These are phyloP conservation scores for Halcyon chelicuti DNA, from an alignment of 2,797 vertebrate species.

Conservation along the genomic window DNA sequence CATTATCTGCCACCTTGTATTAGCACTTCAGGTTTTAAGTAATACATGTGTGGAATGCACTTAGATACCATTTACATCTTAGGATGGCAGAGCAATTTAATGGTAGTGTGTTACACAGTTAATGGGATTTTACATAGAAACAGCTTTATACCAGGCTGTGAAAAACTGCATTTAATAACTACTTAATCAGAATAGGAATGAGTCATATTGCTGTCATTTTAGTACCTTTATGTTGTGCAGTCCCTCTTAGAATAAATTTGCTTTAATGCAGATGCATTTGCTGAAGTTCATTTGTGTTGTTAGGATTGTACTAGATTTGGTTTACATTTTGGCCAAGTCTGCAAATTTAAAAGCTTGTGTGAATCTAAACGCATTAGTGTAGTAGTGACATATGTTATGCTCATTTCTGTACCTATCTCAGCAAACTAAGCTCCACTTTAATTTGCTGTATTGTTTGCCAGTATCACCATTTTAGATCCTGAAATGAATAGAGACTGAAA, in stretches of 20 bases:
- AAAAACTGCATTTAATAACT: constrained; percentile 64
- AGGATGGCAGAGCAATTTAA: constrained; percentile 36
- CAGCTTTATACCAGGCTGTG: constrained; percentile 44
- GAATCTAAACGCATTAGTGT: neutral
- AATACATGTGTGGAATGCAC: constrained; percentile 51
- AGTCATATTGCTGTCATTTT: constrained; percentile 59
- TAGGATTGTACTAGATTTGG: constrained; percentile 5
- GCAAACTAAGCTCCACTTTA: neutral
- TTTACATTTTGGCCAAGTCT: constrained; percentile 34
- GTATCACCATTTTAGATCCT: neutral
- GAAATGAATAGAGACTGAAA: neutral
- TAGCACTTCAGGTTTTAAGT: constrained; percentile 62
- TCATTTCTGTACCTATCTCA: neutral
- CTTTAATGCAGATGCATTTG: constrained; percentile 4
- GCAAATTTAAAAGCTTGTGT: constrained; percentile 10
- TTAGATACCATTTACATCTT: constrained; percentile 53
- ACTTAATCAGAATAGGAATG: constrained; percentile 54
- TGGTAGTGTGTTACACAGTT: constrained; percentile 21
- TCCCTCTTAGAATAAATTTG: constrained; percentile 43
- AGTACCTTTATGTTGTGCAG: constrained; percentile 14
- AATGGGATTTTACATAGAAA: constrained; percentile 68
- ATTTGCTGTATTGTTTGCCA: constrained; percentile 6
- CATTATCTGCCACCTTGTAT: constrained; percentile 42
- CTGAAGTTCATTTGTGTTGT: constrained; percentile 8
- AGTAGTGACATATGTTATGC: neutral